phyloP scores from a whole-genome alignment of 1,140 invertebrate genomes.

The Lucilia sericata region DNA sequence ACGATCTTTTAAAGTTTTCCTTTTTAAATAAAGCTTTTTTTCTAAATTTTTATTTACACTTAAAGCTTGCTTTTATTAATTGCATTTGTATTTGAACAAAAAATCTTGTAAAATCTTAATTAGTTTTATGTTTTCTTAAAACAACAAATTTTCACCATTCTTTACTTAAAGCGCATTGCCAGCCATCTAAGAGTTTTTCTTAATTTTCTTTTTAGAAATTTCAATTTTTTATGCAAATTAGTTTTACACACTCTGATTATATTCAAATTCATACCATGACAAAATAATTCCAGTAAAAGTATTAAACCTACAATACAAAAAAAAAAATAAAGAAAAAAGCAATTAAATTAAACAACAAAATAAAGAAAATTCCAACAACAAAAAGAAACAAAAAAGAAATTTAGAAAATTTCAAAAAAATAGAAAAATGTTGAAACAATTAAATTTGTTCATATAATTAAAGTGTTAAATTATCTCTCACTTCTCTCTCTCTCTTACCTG shows the following conservation, averaged over 20 bases:
- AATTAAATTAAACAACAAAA: not conserved
- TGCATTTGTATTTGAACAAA: too few species aligned
- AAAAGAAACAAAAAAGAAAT: constrained; percentile 17
- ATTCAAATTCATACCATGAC: constrained; percentile 29
- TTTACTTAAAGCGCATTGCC: not conserved
- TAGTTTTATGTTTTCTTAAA: too few species aligned
- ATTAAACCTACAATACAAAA: constrained; percentile 18
- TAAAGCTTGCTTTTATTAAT: too few species aligned
- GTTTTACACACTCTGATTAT: constrained; percentile 39
- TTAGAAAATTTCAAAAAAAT: not conserved
- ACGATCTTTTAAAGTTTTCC: too few species aligned
- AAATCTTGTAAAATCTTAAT: too few species aligned
- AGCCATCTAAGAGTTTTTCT: not conserved
- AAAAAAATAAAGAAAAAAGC: not conserved
- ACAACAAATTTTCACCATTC: not conserved
- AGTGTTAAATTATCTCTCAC: not conserved
- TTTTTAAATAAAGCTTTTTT: too few species aligned
- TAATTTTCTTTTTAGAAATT: not conserved
- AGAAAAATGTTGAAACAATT: not conserved
- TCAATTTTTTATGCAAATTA: constrained; percentile 27
- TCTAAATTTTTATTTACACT: too few species aligned
- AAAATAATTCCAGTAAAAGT: constrained; percentile 41
- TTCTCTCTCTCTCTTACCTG: constrained; percentile 52
- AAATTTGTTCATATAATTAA: constrained; percentile 1
- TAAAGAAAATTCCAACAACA: not conserved